phyloP scores from a whole-genome alignment of 2,797 vertebrate species.

The Merluccius polli region DNA sequence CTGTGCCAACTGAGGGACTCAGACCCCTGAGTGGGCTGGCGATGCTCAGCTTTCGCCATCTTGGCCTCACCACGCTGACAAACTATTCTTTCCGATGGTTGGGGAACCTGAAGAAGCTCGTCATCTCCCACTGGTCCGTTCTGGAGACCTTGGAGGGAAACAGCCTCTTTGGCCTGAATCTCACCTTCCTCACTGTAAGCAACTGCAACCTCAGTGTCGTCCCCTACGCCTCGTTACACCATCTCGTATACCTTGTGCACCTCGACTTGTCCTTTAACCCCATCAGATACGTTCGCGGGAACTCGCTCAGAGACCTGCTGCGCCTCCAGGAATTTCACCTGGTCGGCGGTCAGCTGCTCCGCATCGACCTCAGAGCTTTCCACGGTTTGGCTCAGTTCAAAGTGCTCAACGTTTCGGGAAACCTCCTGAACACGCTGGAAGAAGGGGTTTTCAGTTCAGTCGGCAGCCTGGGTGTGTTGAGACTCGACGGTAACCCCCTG shows the following conservation, averaged over 20 bases:
- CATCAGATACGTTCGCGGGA: slow-evolving; percentile 69
- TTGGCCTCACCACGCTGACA: slow-evolving; percentile 67
- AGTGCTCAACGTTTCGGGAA: slow-evolving; percentile 78
- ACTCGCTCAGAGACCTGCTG: slow-evolving; percentile 68
- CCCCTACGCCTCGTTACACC: slow-evolving; percentile 74
- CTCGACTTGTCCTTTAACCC: slow-evolving; percentile 87
- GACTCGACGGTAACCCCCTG: slow-evolving; percentile 79
- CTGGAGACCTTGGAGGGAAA: slow-evolving; percentile 72
- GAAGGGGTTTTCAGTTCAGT: slow-evolving; percentile 73
- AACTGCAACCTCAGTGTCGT: slow-evolving; percentile 75
- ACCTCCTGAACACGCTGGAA: slow-evolving; percentile 78
- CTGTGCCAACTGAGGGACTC: slow-evolving; percentile 75
- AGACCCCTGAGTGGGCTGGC: slow-evolving; percentile 65
- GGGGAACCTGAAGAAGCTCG: slow-evolving; percentile 69
- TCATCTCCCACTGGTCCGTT: slow-evolving; percentile 72
- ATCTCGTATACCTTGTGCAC: slow-evolving; percentile 77
- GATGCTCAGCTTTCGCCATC: slow-evolving; percentile 65
- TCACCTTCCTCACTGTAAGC: slow-evolving; percentile 78
- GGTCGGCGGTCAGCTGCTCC: slow-evolving; percentile 67
- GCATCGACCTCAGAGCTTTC: slow-evolving; percentile 75
- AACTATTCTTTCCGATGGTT: slow-evolving; percentile 74
- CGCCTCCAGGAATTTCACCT: slow-evolving; percentile 81
- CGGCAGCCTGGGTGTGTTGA: slow-evolving; percentile 68
- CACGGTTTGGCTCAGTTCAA: slow-evolving; percentile 68
- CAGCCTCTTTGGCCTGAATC: slow-evolving; percentile 80